These are phyloP conservation scores for Busseola fusca DNA, from an alignment of 2,888 invertebrate genomes.

Conservation along the genomic window DNA sequence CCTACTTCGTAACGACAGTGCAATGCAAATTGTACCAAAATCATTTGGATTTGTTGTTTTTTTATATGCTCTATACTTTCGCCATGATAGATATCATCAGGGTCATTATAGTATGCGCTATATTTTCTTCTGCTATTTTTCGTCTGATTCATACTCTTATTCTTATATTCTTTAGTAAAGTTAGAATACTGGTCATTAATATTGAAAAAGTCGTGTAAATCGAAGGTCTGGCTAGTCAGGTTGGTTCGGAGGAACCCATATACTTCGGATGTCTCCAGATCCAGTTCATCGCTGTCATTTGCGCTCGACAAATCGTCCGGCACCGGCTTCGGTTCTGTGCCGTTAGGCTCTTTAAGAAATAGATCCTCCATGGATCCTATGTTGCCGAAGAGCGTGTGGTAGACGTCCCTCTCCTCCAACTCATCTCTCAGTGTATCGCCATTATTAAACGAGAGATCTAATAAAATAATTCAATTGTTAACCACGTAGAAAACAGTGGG, in stretches of 20 bases:
- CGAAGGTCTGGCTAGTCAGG: constrained; percentile 17
- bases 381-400: constrained; percentile 47
- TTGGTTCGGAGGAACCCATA: not conserved
- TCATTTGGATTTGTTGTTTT: not conserved
- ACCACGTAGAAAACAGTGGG: not conserved
- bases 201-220: constrained; percentile 17
- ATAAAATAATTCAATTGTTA: not conserved
- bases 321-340: not conserved
- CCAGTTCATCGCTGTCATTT: not conserved
- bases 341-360: constrained; percentile 8
- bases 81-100: rapidly evolving
- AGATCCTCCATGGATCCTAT: constrained; percentile 37
- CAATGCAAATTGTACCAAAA: constrained; percentile 60
- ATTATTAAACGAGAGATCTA: constrained; percentile 24
- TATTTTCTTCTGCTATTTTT: not conserved
- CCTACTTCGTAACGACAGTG: constrained; percentile 68
- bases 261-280: not conserved
- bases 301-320: not conserved
- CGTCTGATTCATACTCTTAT: not conserved
- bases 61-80: not conserved
- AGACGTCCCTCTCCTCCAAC: constrained; percentile 7
- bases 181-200: constrained; percentile 33
- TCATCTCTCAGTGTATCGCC: not conserved
- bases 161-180: not conserved
- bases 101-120: rapidly evolving